Evolutionary conservation across 2,888 invertebrate genomes (phyloP), one percentile per base, ranked within the genome.

Genomic region (Metalampra italica): DNA sequence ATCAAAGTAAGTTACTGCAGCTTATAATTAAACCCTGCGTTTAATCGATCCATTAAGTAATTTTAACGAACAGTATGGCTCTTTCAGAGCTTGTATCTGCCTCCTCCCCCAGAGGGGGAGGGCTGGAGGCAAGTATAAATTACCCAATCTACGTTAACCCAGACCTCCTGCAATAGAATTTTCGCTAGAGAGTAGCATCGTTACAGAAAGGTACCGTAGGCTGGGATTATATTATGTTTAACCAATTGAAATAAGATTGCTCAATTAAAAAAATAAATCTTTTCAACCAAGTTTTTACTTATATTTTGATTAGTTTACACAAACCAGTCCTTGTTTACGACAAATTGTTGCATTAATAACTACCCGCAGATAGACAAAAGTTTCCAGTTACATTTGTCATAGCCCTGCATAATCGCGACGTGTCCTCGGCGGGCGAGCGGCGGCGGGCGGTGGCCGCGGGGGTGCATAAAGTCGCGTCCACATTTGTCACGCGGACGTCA

Each of bases 401-500:
- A 72, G 78, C 67, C 64, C 64, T 74, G 77, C 75, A 82, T 83
- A 84, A 84, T 82, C 73, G 76, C 64, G 62, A 64, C 57, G 67
- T 70, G 75, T 69, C 69, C 74, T 65, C 73, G 13, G 34, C 39
- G n/a, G 7, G 14, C 38, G 43, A 46, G 43, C 39, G 50, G 36
- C 5, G 5, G 22, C 22, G 22, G 48, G 42, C 29, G 41, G 44
- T 13, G 40, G 13, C 40, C 40, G 46, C 43, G 38, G 52, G 32
- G 39, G 74, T 66, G 75, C 71, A 78, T 80, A 80, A 78, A 83
- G 81, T 73, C 72, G 70, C 76, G 84, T 83, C 81, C 82, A 84
- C 85, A 89, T 90, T 90, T 90, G 88, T 90, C 90, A 88, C 82
- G 74, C 78, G 78, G 77, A 71, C 82, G 87, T 88, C 88, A 90